A percentile compares a stretch with the other conserved stretches of the same genome.
These are phyloP conservation scores for Trichomalopsis sarcophagae DNA, from an alignment of 1,140 invertebrate genomes.

Conservation along the genomic window DNA sequence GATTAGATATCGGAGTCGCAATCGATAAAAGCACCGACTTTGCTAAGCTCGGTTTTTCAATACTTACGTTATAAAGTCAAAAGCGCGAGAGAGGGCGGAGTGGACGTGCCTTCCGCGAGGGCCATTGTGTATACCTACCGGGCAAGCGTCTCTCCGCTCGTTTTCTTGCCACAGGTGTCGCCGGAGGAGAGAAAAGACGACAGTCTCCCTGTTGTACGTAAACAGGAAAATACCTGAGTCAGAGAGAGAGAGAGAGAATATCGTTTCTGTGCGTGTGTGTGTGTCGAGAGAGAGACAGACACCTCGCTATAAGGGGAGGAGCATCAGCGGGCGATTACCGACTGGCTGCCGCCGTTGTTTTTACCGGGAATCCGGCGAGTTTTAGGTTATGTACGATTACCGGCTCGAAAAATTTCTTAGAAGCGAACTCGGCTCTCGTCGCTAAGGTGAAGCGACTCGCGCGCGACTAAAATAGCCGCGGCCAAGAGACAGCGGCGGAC, in stretches of 20 bases:
- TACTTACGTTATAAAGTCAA: not conserved
- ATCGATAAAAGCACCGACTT: not conserved
- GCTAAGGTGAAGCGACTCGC: not conserved
- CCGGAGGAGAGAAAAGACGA: not conserved
- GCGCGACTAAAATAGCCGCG: not conserved
- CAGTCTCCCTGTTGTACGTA: not conserved
- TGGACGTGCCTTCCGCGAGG: conserved; percentile 23
- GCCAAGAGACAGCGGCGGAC: not conserved
- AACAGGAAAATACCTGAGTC: conserved; percentile 12
- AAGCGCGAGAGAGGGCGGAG: not conserved
- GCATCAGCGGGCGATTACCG: not conserved
- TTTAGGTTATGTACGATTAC: not conserved
- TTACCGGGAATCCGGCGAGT: not conserved
- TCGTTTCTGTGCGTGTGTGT: not conserved
- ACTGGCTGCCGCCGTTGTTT: not conserved
- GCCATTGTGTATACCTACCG: conserved; percentile 28
- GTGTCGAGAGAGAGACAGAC: not conserved
- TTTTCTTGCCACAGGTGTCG: conserved; percentile 51
- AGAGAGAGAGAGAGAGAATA: not conserved
- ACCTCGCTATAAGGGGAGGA: not conserved
- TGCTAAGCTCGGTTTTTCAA: not conserved
- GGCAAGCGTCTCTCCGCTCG: not conserved
- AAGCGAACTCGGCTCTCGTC: not conserved
- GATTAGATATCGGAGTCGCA: not conserved
- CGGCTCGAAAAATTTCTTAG: not conserved